phyloP scores from a whole-genome alignment of 2,797 vertebrate genomes.

The Lepidocolaptes lacrymiger region DNA sequence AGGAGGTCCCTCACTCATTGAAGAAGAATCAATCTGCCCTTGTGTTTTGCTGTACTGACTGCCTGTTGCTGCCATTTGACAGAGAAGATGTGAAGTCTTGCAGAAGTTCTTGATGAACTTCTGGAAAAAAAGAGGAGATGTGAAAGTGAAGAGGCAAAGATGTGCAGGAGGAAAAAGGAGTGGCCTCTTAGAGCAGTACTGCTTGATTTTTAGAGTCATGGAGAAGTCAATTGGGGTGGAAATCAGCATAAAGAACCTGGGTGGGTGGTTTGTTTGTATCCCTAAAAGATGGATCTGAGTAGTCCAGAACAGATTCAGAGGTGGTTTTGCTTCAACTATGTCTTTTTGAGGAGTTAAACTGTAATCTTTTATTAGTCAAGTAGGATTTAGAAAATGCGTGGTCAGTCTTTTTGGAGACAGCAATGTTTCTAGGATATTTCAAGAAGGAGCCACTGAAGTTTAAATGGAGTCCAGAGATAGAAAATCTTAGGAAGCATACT shows the following conservation, averaged over 20 bases:
- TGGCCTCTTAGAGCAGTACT: not conserved
- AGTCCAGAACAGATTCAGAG: not conserved
- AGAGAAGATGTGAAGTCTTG: not conserved
- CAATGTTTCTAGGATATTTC: not conserved
- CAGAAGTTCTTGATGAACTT: not conserved
- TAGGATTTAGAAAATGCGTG: not conserved
- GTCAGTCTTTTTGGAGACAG: not conserved
- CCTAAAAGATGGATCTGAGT: not conserved
- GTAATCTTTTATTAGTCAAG: not conserved
- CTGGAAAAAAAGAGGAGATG: not conserved
- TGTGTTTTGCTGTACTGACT: not conserved
- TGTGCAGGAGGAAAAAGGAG: not conserved
- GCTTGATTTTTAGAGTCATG: not conserved
- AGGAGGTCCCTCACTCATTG: not conserved
- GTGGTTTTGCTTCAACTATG: not conserved
- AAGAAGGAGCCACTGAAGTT: not conserved
- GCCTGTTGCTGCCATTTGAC: not conserved
- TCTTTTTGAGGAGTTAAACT: not conserved
- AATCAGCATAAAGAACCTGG: not conserved
- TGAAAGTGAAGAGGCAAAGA: not conserved
- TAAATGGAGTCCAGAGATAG: not conserved
- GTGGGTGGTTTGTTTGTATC: not conserved
- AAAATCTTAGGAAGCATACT: not conserved
- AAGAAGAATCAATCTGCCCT: not conserved
- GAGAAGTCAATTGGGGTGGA: not conserved